A percentile compares a stretch with the other conserved stretches of the same genome.
Evolutionary conservation across 2,888 invertebrate genomes (phyloP).

Genomic region (Eurytoma californica): DNA sequence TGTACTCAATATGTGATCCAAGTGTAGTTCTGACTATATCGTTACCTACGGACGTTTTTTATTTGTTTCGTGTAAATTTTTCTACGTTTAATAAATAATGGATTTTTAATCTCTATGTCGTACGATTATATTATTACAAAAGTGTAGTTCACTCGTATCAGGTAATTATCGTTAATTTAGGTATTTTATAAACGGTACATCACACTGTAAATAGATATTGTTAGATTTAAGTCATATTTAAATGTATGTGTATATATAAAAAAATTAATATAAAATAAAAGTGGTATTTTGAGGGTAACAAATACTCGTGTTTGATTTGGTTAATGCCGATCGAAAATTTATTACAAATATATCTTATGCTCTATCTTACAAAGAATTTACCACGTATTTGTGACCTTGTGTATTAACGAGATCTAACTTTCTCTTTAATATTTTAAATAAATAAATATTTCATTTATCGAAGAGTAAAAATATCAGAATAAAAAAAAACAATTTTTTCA

Average conservation of each 20-base stretch:
- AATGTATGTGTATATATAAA: too few relatives aligned
- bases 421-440: slow-evolving; percentile 44
- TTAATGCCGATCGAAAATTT: slow-evolving; percentile 57
- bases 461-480: slow-evolving; percentile 28
- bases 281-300: slow-evolving; percentile 6
- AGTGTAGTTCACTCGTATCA: not conserved
- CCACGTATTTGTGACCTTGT: slow-evolving; percentile 38
- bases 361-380: slow-evolving; percentile 55
- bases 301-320: slow-evolving; percentile 38
- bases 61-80: slow-evolving; percentile 41
- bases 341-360: slow-evolving; percentile 55
- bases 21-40: slow-evolving; percentile 30
- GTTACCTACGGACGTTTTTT: slow-evolving; percentile 33
- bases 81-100: slow-evolving; percentile 46
- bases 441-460: slow-evolving; percentile 43
- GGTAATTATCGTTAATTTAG: too few relatives aligned
- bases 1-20: slow-evolving; percentile 35
- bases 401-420: slow-evolving; percentile 38
- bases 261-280: not conserved
- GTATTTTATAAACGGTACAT: too few relatives aligned
- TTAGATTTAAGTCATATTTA: too few relatives aligned
- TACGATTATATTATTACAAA: not conserved
- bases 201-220: too few relatives aligned
- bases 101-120: too few relatives aligned
- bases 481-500: slow-evolving; percentile 21